Evolutionary conservation across 2,113 vertebrate species (phyloP), one percentile per base, ranked within the genome.

Genomic region (Catharus fuscescens): DNA sequence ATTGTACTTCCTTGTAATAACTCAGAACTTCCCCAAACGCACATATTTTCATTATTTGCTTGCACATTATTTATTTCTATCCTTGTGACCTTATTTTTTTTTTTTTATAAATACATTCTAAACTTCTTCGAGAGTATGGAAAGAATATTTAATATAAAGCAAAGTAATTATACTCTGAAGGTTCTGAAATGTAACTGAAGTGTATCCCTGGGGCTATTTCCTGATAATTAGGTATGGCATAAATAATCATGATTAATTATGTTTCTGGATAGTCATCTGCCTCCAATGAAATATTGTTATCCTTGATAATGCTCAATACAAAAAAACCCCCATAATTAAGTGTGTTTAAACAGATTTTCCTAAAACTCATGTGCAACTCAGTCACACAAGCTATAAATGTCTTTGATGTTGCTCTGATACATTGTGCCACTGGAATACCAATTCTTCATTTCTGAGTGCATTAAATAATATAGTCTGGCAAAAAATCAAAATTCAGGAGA

Each of bases 211-310:
- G 87, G 61, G 88, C 62, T 93, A 84, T 66, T 86, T 96, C 95
- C 77, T 83, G 65, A 90, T 96, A 96, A 97, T 96, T 92, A 97
- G 83, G 60, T 96, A 95, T 96, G 93, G 90, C 70, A 90, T 94
- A 97, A 96, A 97, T 96, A 87, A 94, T 92, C 56, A 73, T 96
- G 79, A 59, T 96, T 97, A 90, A 97, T 96, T 97, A 86, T 80
- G 56, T 92, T 96, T 86, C 90, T 91, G 54, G 52, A 77, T 96
- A 94, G 69, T 96, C 78, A 94, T 97, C 84, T 97, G 70, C 69
- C 86, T 96, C 71, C 92, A 66, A 91, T 59, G 84, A 97, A 97
- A 95, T 87, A 81, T 56, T 96, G 50, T 89, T 96, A 90, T 92
- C 88, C 50, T 10, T 94, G 77, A 97, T 71, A 96, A 95, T 93